Conservation (phyloP, 2,888 invertebrate species). For the Xanthorhoe spadicearia region DNA sequence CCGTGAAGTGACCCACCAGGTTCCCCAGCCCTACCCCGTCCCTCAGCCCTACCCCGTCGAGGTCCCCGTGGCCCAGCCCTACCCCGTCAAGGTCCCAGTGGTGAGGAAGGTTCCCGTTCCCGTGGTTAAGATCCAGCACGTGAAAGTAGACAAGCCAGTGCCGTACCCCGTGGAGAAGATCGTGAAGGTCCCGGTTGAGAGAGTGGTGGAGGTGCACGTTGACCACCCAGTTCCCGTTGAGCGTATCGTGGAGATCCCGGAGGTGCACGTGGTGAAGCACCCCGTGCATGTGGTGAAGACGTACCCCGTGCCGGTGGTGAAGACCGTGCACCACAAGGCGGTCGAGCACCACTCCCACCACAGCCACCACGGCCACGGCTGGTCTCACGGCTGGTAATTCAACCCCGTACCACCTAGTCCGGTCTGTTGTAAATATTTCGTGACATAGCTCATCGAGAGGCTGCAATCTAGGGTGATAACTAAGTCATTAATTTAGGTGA, state of each 20-base stretch:
- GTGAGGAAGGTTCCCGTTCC: constrained; percentile 83
- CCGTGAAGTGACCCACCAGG: constrained; percentile 80
- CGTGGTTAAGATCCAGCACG: constrained; percentile 83
- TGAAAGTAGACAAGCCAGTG: constrained; percentile 84
- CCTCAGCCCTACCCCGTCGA: constrained; percentile 81
- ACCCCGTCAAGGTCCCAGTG: constrained; percentile 84
- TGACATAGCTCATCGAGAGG: constrained; percentile 80
- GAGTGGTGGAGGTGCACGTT: constrained; percentile 81
- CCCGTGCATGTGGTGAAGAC: constrained; percentile 75
- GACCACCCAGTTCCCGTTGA: constrained; percentile 84
- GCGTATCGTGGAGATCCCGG: constrained; percentile 80
- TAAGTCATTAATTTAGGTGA: constrained; percentile 82
- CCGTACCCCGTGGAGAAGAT: constrained; percentile 86
- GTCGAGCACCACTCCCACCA: constrained; percentile 57
- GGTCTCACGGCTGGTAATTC: constrained; percentile 51
- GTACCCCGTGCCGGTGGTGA: constrained; percentile 74
- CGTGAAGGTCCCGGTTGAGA: constrained; percentile 84
- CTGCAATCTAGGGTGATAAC: constrained; percentile 83
- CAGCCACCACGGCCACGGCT: constrained; percentile 48
- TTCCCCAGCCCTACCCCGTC: constrained; percentile 83
- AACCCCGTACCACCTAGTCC: constrained; percentile 58
- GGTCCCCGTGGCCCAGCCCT: constrained; percentile 85
- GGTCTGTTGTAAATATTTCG: constrained; percentile 74
- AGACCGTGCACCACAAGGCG: constrained; percentile 78
- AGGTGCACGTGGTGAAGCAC: constrained; percentile 80